Evolutionary conservation across 2,797 vertebrate genomes (phyloP).

Genomic region (Diceros bicornis): DNA sequence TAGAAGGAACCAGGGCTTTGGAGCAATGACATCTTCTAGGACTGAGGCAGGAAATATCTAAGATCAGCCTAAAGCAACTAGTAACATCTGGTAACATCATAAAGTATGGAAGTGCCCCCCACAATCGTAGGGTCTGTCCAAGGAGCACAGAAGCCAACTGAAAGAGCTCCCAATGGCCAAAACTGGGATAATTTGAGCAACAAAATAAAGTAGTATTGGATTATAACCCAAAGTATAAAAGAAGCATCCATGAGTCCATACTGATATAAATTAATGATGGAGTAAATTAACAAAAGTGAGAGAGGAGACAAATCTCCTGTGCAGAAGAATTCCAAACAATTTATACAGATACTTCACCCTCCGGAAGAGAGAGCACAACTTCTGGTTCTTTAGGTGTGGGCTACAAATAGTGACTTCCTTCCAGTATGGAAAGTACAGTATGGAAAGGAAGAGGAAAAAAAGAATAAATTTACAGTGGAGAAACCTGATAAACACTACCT

Average conservation of each 20-base stretch:
- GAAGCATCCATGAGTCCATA: neutral
- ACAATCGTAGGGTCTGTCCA: neutral
- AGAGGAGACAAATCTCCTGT: neutral
- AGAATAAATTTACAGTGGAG: neutral
- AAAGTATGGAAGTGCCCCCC: neutral
- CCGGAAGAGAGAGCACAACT: neutral
- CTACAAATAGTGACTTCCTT: neutral
- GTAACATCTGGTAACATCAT: neutral
- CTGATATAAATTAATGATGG: neutral
- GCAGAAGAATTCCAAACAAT: neutral
- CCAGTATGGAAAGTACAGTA: neutral
- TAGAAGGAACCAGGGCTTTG: neutral
- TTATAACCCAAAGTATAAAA: neutral
- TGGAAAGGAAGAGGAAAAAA: neutral
- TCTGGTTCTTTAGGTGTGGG: neutral
- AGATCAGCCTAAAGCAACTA: neutral
- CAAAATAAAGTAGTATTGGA: neutral
- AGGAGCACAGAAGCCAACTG: neutral
- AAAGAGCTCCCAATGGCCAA: neutral
- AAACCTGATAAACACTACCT: neutral
- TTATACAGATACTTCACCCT: neutral
- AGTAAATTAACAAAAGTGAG: neutral
- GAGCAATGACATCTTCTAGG: neutral
- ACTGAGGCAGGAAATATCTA: neutral
- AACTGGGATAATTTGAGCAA: neutral